Base-by-base conservation (phyloP, 1,140 invertebrate species). In the Heterodera carotae region DNA sequence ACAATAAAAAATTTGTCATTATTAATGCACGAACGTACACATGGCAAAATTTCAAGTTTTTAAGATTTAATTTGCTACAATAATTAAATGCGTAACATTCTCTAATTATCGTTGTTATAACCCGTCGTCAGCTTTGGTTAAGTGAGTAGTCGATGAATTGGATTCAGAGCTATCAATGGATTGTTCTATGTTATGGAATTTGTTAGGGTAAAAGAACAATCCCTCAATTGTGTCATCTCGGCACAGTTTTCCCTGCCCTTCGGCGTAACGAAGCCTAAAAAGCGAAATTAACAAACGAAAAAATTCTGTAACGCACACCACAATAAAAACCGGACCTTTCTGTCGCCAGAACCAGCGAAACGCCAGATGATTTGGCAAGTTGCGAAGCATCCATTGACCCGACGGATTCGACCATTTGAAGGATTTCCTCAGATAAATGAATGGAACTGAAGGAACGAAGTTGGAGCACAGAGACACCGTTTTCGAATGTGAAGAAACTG, bases 181-280 rank as follows among this genome's bases (percentile, higher is more conserved):
- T 27, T 29, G 33, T 33, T 77, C 76, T 56, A 76, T 34, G 8
- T 31, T 10, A 31, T 67, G 62, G 48, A 83, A 84, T 31, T 67
- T 80, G 56, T 83, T 83, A 8, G 80, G 78, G 36, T 82, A 83
- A 36, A 84, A 83, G 36, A 79, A 69, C n/a, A 83, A 48, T 29
- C 79, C 83, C 71, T 80, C 80, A 8, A 83, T 82, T 29, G 82
- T 83, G 33, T 83, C 82, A 75, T 83, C 82, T 29, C 82, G 80
- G 39, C 82, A 83, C 43, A 83, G 43, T 72, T 73, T 82, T 10
- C 73, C 79, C 27, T 83, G 68, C 31, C 68, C 70, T 72, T 83
- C 82, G 15, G 82, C 82, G 27, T 73, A 73, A n/a, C 72, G 80
- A 25, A 83, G 48, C 60, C 81, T 82, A 68, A 81, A 84, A 8